Conservation (phyloP, 2,797 vertebrate genomes). For the Acipenser ruthenus region DNA sequence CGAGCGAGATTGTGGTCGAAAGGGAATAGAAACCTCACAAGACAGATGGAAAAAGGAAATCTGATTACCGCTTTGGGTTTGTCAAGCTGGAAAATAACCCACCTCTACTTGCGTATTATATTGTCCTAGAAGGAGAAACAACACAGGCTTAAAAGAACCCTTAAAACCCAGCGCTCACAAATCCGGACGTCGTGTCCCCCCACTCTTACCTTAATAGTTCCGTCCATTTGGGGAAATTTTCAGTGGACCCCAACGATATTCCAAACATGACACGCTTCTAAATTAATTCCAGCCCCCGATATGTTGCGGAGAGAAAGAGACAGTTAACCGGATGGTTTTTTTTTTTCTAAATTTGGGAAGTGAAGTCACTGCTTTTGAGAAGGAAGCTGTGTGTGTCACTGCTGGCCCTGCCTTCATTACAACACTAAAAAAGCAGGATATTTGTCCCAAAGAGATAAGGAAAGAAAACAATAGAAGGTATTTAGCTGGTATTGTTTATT, state of each 20-base stretch:
- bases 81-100: conserved; percentile 34
- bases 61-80: conserved; percentile 44
- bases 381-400: conserved; percentile 83
- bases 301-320: conserved; percentile 84
- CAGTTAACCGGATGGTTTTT: conserved; percentile 93
- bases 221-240: conserved; percentile 94
- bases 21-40: conserved; percentile 32
- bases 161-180: conserved; percentile 48
- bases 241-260: conserved; percentile 81
- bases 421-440: conserved; percentile 80
- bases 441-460: conserved; percentile 87
- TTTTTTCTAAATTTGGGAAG: conserved; percentile 98
- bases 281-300: conserved; percentile 75
- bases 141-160: conserved; percentile 47
- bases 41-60: conserved; percentile 40
- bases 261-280: conserved; percentile 95
- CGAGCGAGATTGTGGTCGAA: too few species aligned
- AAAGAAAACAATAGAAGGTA: conserved; percentile 65
- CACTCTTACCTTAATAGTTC: conserved; percentile 97
- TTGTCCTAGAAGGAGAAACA: conserved; percentile 41
- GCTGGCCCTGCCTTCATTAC: conserved; percentile 77
- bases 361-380: conserved; percentile 94
- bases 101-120: conserved; percentile 41
- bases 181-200: conserved; percentile 48
- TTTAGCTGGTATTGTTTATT: conserved; percentile 39